Conservation (phyloP, 2,888 invertebrate genomes). For the Drosophila differens region DNA sequence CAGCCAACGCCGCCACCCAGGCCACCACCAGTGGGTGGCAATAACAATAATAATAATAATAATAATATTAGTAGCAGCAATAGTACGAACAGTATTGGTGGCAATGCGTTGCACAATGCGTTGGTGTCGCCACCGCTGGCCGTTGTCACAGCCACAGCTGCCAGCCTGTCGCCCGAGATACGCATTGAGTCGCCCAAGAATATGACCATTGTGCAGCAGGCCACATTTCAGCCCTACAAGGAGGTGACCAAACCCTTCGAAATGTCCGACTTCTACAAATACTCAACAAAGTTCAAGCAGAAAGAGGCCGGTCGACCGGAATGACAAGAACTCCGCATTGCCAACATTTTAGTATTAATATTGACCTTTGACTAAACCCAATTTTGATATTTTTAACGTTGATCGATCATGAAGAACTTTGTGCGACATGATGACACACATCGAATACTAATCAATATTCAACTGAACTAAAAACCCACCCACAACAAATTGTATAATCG, state of each 20-base stretch:
- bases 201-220: conserved; percentile 93
- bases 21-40: conserved; percentile 63
- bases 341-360: conserved; percentile 4
- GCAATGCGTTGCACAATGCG: conserved; percentile 46
- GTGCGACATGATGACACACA: background rate
- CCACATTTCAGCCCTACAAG: conserved; percentile 95
- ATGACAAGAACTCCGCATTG: conserved; percentile 47
- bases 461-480: conserved; percentile 4
- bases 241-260: conserved; percentile 98
- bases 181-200: conserved; percentile 92
- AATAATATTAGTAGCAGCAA: conserved; percentile 16
- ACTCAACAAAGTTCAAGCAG: conserved; percentile 96
- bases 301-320: conserved; percentile 83
- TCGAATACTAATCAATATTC: conserved; percentile 18
- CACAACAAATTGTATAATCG: conserved; percentile 27
- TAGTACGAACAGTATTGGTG: conserved; percentile 27
- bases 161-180: conserved; percentile 84
- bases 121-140: conserved; percentile 57
- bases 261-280: conserved; percentile 99
- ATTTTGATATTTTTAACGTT: conserved; percentile 19
- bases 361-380: conserved; percentile 16
- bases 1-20: conserved; percentile 69
- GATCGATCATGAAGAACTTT: conserved; percentile 4
- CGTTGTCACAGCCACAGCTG: conserved; percentile 51
- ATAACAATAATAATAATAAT: conserved; percentile 32